A percentile compares a stretch with the other conserved stretches of the same genome.
These are phyloP conservation scores for Sycophila sp. DNA, from an alignment of 1,140 invertebrate genomes.

Conservation along the genomic window DNA sequence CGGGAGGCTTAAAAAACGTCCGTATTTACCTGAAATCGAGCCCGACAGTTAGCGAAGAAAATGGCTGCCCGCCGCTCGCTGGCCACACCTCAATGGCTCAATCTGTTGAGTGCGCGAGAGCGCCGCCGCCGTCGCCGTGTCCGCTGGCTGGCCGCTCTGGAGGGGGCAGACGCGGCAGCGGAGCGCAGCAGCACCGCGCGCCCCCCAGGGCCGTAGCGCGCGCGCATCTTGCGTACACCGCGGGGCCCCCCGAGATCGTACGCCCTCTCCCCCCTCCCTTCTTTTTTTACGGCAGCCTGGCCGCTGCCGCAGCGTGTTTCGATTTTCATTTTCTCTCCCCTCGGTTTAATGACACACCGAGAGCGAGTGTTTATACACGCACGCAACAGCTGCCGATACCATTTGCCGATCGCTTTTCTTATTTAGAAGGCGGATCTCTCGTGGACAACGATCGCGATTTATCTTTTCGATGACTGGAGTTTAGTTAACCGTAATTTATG, in stretches of 20 bases:
- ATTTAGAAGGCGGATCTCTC: no score
- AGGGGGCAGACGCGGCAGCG: not conserved
- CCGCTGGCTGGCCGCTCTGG: not conserved
- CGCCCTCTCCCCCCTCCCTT: no score
- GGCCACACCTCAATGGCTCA: constrained; percentile 64
- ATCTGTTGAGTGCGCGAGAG: constrained; percentile 61
- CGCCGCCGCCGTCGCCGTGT: constrained; percentile 25
- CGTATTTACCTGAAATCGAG: constrained; percentile 65
- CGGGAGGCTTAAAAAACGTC: not conserved
- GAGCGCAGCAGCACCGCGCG: not conserved
- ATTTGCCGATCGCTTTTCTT: no score
- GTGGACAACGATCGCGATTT: no score
- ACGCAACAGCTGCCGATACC: not conserved
- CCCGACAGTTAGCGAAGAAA: constrained; percentile 66
- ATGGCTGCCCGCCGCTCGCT: constrained; percentile 66
- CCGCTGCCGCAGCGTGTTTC: not conserved
- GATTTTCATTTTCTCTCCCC: not conserved
- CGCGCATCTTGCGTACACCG: no score
- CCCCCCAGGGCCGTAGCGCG: not conserved
- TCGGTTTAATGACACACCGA: not conserved
- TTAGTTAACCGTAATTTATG: no score
- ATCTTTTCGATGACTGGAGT: no score
- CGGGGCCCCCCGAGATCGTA: no score
- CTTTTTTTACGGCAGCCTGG: no score
- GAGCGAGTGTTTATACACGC: not conserved